phyloP scores from a whole-genome alignment of 35 echinoderm and acorn worm species.

The Acanthaster planci region DNA sequence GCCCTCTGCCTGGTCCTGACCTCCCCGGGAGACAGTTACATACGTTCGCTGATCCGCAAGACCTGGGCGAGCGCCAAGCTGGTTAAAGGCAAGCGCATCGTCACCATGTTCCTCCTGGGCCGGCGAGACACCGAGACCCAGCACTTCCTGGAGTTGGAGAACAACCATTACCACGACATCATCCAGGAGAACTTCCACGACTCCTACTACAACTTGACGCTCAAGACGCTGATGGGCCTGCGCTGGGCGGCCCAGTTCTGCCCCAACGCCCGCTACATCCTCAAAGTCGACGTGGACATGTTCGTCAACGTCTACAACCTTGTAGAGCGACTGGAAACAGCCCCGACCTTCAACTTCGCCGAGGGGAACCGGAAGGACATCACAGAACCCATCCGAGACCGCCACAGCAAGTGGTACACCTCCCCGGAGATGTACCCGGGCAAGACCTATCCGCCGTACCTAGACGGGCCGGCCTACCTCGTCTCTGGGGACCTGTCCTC shows the following conservation, averaged over 20 bases:
- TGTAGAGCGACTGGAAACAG: slow-evolving; percentile 17
- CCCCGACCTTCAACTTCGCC: slow-evolving; percentile 8
- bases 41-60: slow-evolving; percentile 3
- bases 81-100: slow-evolving; percentile 18
- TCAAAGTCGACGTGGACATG: slow-evolving; percentile 82
- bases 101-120: slow-evolving; percentile 52
- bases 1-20: slow-evolving; percentile 3
- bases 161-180: slow-evolving; percentile 59
- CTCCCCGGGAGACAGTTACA: neutral
- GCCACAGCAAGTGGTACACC: slow-evolving; percentile 70
- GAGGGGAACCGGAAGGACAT: slow-evolving; percentile 27
- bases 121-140: neutral
- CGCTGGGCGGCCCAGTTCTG: slow-evolving; percentile 76
- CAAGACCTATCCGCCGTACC: slow-evolving; percentile 69
- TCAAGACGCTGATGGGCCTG: slow-evolving; percentile 85
- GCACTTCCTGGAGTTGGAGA: slow-evolving; percentile 28
- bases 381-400: slow-evolving; percentile 47
- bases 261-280: slow-evolving; percentile 51
- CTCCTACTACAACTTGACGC: slow-evolving; percentile 76
- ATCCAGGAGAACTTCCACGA: slow-evolving; percentile 82
- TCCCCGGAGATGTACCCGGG: slow-evolving; percentile 43
- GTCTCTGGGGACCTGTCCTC: slow-evolving; percentile 68
- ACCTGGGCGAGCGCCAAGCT: slow-evolving; percentile 15
- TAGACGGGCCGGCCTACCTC: slow-evolving; percentile 65
- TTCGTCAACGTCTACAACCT: slow-evolving; percentile 58